Percentiles rank a stretch among this genome's conserved stretches.
Conservation (phyloP, 2,888 invertebrate species). For the Sclerodermus sp. region DNA sequence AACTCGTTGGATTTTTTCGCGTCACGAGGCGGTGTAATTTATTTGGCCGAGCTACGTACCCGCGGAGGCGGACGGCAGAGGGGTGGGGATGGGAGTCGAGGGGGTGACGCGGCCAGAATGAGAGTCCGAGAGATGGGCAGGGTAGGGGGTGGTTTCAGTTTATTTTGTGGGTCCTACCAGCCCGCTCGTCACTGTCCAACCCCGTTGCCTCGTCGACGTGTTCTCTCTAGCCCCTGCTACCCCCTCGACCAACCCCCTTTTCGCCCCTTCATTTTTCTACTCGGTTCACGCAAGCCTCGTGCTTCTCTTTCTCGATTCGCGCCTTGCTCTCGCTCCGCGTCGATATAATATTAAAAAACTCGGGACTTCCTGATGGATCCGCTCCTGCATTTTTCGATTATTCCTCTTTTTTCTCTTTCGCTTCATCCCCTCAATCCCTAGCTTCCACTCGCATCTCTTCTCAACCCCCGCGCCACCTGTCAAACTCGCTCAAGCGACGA, state of each 20-base stretch:
- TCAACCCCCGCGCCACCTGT: background rate
- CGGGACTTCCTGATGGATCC: constrained; percentile 24
- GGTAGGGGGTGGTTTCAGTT: constrained; percentile 46
- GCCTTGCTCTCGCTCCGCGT: constrained; percentile 12
- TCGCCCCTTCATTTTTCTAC: constrained; percentile 10
- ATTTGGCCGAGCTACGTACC: constrained; percentile 44
- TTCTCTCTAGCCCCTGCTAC: constrained; percentile 23
- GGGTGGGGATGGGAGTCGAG: constrained; percentile 22
- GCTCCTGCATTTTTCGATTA: constrained; percentile 24
- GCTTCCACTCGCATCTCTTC: constrained; percentile 4
- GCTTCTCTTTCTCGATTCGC: constrained; percentile 2
- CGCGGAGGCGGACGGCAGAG: background rate
- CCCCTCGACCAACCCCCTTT: constrained; percentile 13
- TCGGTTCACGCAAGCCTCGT: constrained; percentile 1
- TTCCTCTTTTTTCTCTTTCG: background rate
- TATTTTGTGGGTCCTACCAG: constrained; percentile 52
- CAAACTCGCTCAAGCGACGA: background rate
- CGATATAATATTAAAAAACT: constrained; percentile 30
- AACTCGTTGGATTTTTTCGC: constrained; percentile 55
- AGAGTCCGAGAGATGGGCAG: constrained; percentile 19
- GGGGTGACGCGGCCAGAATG: constrained; percentile 24
- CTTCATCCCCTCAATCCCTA: background rate
- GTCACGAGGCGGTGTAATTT: constrained; percentile 56
- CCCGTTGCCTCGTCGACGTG: constrained; percentile 29
- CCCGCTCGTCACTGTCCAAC: constrained; percentile 51